A percentile compares a stretch with the other conserved stretches of the same genome.
phyloP scores from a whole-genome alignment of 2,888 invertebrate species.

The Therioaphis trifolii region DNA sequence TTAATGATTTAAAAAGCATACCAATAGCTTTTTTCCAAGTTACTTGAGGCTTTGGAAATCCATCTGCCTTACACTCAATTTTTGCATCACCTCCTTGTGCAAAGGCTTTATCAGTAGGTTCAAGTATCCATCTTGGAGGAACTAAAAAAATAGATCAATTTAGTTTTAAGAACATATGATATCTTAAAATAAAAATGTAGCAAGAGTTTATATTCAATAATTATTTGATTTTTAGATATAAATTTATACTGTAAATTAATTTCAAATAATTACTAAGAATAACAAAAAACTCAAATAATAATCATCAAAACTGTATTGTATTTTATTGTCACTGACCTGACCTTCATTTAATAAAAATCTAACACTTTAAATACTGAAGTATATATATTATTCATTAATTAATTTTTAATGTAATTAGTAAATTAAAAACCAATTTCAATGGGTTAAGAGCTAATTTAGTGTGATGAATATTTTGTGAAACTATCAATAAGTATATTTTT shows the following conservation, averaged over 20 bases:
- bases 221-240: background rate
- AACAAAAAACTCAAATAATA: no score
- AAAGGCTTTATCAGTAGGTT: constrained; percentile 94
- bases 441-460: no score
- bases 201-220: constrained; percentile 36
- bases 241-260: background rate
- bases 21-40: constrained; percentile 97
- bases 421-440: no score
- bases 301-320: no score
- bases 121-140: constrained; percentile 94
- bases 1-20: constrained; percentile 69
- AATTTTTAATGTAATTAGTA: no score
- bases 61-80: constrained; percentile 95
- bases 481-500: no score
- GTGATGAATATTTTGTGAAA: no score
- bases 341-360: no score
- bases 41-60: constrained; percentile 92
- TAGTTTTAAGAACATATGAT: background rate
- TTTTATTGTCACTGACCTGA: no score
- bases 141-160: constrained; percentile 72
- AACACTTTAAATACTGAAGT: no score
- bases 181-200: background rate
- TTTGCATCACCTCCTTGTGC: constrained; percentile 94
- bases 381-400: no score
- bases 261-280: no score